Evolutionary conservation across 2,113 vertebrate genomes (phyloP).

Genomic region (Erythrolamprus reginae): DNA sequence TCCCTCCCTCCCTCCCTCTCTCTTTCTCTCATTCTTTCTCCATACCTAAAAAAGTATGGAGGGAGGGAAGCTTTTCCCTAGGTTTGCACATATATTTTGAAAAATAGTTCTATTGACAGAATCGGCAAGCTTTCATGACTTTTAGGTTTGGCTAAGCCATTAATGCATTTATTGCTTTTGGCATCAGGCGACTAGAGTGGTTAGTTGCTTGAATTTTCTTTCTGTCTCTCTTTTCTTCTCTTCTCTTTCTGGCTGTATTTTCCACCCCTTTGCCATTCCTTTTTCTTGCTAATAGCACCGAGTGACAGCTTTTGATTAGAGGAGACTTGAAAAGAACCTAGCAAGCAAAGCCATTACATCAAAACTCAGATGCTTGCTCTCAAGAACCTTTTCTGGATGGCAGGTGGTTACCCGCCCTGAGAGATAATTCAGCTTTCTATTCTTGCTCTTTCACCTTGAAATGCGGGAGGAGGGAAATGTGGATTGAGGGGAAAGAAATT

Average conservation of each 20-base stretch:
- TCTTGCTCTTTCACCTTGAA: constrained; percentile 34
- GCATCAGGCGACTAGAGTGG: constrained; percentile 49
- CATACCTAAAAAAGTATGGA: constrained; percentile 3
- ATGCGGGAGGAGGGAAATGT: neutral
- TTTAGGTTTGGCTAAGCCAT: constrained; percentile 43
- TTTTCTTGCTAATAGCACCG: constrained; percentile 55
- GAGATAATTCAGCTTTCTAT: constrained; percentile 50
- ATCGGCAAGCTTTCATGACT: constrained; percentile 45
- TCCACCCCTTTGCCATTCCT: constrained; percentile 50
- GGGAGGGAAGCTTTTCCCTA: neutral
- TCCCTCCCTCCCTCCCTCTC: constrained; percentile 8
- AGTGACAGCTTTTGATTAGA: constrained; percentile 61
- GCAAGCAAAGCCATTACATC: constrained; percentile 40
- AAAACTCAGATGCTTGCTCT: constrained; percentile 43
- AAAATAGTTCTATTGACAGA: constrained; percentile 37
- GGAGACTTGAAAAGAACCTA: constrained; percentile 68
- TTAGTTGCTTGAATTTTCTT: constrained; percentile 24
- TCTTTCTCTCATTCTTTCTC: neutral
- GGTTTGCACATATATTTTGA: constrained; percentile 46
- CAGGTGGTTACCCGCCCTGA: constrained; percentile 20
- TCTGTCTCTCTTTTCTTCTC: constrained; percentile 2
- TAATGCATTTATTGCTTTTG: constrained; percentile 56
- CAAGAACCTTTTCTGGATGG: constrained; percentile 36
- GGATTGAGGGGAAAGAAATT: constrained; percentile 28
- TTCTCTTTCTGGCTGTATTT: constrained; percentile 43